Percentiles rank a stretch among this genome's conserved stretches.
These are phyloP conservation scores for Ammospiza nelsoni DNA, from an alignment of 2,113 vertebrate species.

Conservation along the genomic window DNA sequence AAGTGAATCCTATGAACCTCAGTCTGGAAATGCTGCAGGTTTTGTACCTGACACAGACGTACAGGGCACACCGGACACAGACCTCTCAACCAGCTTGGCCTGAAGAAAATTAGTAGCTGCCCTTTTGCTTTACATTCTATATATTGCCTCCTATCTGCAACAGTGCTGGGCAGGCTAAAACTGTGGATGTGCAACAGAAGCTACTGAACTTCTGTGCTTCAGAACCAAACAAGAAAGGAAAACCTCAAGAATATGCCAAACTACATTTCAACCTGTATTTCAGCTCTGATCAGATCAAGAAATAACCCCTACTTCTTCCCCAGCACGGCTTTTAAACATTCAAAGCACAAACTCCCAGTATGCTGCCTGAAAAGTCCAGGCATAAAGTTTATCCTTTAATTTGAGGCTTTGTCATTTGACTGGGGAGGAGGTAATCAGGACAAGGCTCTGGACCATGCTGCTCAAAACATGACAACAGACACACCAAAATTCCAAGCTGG, in stretches of 20 bases:
- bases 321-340: neutral
- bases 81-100: neutral
- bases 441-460: neutral
- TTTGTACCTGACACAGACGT: rapidly evolving
- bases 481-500: constrained; percentile 10
- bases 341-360: neutral
- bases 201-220: neutral
- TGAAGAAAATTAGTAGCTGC: neutral
- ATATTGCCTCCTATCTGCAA: neutral
- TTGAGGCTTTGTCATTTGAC: constrained; percentile 50
- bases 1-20: neutral
- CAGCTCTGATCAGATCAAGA: neutral
- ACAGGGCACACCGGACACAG: neutral
- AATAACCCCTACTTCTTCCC: neutral
- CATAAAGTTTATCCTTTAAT: constrained; percentile 34
- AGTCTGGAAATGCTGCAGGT: rapidly evolving
- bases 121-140: neutral
- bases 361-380: neutral
- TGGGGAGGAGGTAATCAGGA: constrained; percentile 6
- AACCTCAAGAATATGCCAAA: neutral
- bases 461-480: constrained; percentile 39
- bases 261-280: neutral
- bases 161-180: neutral
- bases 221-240: neutral
- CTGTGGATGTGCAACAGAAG: neutral